A percentile compares a stretch with the other conserved stretches of the same genome.
These are phyloP conservation scores for Cyprinodon variegatus DNA, from an alignment of 2,113 vertebrate species.

Conservation along the genomic window DNA sequence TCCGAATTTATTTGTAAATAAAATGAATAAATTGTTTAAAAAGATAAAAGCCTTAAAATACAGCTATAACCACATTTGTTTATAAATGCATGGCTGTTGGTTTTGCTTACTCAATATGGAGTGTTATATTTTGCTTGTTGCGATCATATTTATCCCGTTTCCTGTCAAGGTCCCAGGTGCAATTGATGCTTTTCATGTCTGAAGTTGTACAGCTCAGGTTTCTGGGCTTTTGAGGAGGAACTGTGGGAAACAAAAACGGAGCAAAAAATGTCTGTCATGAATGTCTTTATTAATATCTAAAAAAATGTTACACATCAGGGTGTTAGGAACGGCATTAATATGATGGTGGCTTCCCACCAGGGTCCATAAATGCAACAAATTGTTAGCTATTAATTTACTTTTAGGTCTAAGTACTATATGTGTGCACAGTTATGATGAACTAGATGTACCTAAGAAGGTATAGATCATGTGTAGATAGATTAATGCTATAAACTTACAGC, in stretches of 20 bases:
- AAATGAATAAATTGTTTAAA: no score
- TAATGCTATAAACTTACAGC: constrained; percentile 56
- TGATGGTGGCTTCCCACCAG: no score
- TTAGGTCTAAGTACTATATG: no score
- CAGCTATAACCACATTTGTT: background rate
- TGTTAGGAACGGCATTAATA: no score
- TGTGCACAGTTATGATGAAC: no score
- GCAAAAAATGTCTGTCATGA: background rate
- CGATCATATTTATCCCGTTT: accelerated
- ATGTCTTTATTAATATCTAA: no score
- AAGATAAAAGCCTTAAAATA: background rate
- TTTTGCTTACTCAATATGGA: constrained; percentile 59
- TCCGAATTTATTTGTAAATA: no score
- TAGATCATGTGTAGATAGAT: background rate
- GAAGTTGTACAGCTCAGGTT: constrained; percentile 64
- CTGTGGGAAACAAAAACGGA: constrained; percentile 25
- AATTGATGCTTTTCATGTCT: constrained; percentile 51
- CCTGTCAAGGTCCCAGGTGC: constrained; percentile 58
- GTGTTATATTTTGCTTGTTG: constrained; percentile 32
- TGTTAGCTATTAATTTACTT: no score
- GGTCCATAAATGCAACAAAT: no score
- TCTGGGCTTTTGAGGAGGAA: constrained; percentile 66
- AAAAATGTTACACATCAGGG: no score
- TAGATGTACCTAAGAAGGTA: background rate
- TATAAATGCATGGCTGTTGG: background rate